phyloP scores from a whole-genome alignment of 2,888 invertebrate genomes.

The Chaitophorus viminalis region DNA sequence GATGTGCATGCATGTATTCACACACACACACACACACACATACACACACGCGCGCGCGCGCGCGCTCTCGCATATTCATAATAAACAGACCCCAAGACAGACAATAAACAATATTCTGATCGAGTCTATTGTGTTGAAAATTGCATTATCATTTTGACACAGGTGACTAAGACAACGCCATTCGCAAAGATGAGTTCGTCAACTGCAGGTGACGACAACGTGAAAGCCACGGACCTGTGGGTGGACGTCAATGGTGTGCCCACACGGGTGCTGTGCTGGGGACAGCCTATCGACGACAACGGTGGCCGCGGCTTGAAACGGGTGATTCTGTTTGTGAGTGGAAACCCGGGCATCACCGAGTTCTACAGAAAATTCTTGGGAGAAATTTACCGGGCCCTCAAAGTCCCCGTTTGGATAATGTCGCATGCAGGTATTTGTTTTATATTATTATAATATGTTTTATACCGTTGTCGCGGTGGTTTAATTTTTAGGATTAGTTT shows the following conservation, averaged over 20 bases:
- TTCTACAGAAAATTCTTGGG: constrained; percentile 83
- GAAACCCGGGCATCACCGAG: constrained; percentile 87
- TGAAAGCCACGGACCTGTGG: constrained; percentile 52
- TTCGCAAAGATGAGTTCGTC: constrained; percentile 15
- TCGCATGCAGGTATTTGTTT: constrained; percentile 86
- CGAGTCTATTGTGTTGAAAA: background rate
- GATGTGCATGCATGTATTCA: no score
- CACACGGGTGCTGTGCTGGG: constrained; percentile 79
- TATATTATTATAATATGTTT: no score
- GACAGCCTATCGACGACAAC: constrained; percentile 67
- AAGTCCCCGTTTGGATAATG: constrained; percentile 82
- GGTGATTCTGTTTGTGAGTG: constrained; percentile 80
- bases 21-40: no score
- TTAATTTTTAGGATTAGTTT: no score
- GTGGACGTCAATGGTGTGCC: constrained; percentile 73
- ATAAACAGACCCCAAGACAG: no score
- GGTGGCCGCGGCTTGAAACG: background rate
- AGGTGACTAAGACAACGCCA: background rate
- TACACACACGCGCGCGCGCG: background rate
- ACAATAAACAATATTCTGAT: background rate
- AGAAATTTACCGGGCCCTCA: constrained; percentile 73
- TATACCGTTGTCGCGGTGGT: no score
- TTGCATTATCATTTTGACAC: constrained; percentile 10
- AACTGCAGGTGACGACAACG: background rate
- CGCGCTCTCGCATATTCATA: no score